These are phyloP conservation scores for Drosophila recens DNA, from an alignment of 2,888 invertebrate genomes.

Conservation along the genomic window DNA sequence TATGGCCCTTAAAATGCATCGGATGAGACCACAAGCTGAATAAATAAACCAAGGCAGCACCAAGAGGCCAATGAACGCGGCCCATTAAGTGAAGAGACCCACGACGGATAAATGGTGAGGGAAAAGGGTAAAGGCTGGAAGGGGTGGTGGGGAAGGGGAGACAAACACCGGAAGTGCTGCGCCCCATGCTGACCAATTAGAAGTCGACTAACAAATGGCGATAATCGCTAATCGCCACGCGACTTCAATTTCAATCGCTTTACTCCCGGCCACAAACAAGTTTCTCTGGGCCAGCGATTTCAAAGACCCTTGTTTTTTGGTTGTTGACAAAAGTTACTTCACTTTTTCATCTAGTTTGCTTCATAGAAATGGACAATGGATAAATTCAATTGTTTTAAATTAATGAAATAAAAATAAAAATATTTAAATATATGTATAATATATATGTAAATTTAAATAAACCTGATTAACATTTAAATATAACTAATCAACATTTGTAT, in stretches of 20 bases:
- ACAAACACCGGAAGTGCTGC: conserved; percentile 54
- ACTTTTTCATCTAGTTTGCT: conserved; percentile 19
- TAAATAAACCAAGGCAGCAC: conserved; percentile 51
- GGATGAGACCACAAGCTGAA: conserved; percentile 46
- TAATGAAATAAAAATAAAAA: no score
- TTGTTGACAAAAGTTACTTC: neutral
- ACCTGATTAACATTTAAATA: no score
- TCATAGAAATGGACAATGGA: neutral
- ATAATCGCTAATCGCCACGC: conserved; percentile 71
- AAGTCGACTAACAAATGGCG: conserved; percentile 63
- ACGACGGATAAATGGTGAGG: neutral
- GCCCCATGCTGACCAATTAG: conserved; percentile 36
- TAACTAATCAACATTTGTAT: no score
- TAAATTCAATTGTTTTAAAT: no score
- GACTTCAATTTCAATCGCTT: conserved; percentile 66
- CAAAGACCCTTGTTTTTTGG: neutral
- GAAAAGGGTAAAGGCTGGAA: neutral
- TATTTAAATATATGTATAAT: no score
- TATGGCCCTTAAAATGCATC: conserved; percentile 39
- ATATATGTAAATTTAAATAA: no score
- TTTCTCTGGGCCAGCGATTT: conserved; percentile 17
- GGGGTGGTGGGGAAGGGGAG: neutral
- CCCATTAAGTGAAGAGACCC: conserved; percentile 5
- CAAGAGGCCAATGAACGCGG: conserved; percentile 50
- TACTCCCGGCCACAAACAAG: conserved; percentile 16